Base-by-base conservation (phyloP, 1,140 invertebrate genomes). In the Apis florea region DNA sequence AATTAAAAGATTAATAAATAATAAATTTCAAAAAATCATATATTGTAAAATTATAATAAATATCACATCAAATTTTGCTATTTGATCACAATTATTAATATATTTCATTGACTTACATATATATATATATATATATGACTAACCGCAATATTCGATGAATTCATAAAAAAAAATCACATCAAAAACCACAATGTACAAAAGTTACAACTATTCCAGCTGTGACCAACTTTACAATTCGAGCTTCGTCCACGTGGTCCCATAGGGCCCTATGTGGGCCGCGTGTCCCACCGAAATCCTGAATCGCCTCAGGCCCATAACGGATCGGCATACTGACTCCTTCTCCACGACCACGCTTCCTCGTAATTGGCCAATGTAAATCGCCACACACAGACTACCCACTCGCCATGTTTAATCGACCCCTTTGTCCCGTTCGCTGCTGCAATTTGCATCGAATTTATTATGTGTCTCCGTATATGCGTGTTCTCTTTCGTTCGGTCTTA, bases 261-360 rank as follows among this genome's bases (percentile, higher is more conserved):
- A 66, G n/a, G 40, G 24, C 51, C 64, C 49, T 49, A 91, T 92
- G 91, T 91, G 90, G 89, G 90, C 88, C 88, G 86, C 85, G 73
- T 85, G 82, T 87, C 81, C 85, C 89, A 83, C 88, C 91, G 89
- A 92, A 92, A 91, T 91, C 89, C 88, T 84, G 88, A 91, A 68
- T 91, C 89, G 92, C 91, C 92, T 90, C 87, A 82, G 91, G 91
- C 89, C 87, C 79, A 92, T 93, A 93, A 93, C 92, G 92, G 92
- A 89, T 83, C 90, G 90, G 86, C 92, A 92, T 86, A 92, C 91
- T 91, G 89, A 92, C 91, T 92, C 85, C 75, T 85, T 92, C 88
- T 49, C 72, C 84, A 15, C 69, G 79, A 69, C 69, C 76, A 86
- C 78, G 64, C 68, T 83, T 82, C 83, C 54, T 53, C 24, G 71